Percentiles rank a stretch among this genome's conserved stretches.
Evolutionary conservation across 2,797 vertebrate species (phyloP).

Genomic region (Fistularia commersonii): DNA sequence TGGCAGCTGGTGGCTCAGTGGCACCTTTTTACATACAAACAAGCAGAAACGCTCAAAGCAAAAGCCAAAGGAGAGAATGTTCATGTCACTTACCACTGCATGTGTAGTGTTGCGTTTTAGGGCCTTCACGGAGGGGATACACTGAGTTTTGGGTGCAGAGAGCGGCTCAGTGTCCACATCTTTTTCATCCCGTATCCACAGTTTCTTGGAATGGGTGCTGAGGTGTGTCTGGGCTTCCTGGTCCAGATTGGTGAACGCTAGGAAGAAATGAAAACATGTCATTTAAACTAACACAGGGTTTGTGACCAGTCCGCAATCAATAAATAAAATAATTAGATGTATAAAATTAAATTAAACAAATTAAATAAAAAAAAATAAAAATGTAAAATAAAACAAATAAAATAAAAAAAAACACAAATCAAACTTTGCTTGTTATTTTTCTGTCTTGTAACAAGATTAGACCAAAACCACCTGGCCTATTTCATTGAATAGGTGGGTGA

Average conservation of each 20-base stretch:
- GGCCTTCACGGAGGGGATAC: background rate
- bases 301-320: no score
- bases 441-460: no score
- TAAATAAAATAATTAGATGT: no score
- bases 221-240: conserved; percentile 63
- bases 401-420: no score
- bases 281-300: no score
- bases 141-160: conserved; percentile 67
- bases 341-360: no score
- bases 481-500: no score
- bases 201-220: conserved; percentile 58
- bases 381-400: no score
- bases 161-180: conserved; percentile 84
- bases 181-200: conserved; percentile 79
- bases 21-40: background rate
- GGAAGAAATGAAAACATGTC: conserved; percentile 1
- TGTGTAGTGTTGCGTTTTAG: background rate
- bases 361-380: no score
- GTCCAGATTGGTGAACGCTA: conserved; percentile 79
- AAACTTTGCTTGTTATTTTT: no score
- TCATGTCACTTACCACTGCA: conserved; percentile 22
- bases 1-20: no score
- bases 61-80: background rate
- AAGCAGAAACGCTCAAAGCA: background rate
- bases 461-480: no score